Conservation (phyloP, 2,888 invertebrate species). For the Agriopis marginaria region DNA sequence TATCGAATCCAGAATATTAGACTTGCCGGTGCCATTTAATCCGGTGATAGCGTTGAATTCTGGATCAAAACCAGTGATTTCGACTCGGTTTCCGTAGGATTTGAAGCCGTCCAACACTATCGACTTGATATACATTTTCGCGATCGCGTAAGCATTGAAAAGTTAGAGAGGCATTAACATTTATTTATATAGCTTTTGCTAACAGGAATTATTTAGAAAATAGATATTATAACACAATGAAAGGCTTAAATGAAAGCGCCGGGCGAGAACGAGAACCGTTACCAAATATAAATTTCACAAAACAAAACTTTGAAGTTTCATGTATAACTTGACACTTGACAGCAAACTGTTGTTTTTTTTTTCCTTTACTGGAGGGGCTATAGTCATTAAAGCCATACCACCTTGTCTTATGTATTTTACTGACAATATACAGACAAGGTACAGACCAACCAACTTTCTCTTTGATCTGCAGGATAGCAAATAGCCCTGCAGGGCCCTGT, state of each 20-base stretch:
- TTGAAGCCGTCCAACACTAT: constrained; percentile 98
- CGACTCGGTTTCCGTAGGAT: constrained; percentile 97
- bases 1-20: constrained; percentile 98
- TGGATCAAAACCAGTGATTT: constrained; percentile 96
- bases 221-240: background rate
- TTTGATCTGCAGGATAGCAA: too few species aligned
- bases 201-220: background rate
- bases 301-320: too few species aligned
- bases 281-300: background rate
- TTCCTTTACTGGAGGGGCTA: too few species aligned
- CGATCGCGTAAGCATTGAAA: background rate
- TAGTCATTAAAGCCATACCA: too few species aligned
- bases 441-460: too few species aligned
- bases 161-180: background rate
- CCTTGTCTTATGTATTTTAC: too few species aligned
- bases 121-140: constrained; percentile 95
- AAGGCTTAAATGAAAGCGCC: background rate
- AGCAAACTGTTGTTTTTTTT: background rate
- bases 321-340: background rate
- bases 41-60: constrained; percentile 99
- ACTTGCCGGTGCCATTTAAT: constrained; percentile 98
- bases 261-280: background rate
- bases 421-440: too few species aligned
- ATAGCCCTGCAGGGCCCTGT: too few species aligned
- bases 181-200: background rate